Evolutionary conservation across 2,797 vertebrate species (phyloP).

Genomic region (Accipiter minullus): DNA sequence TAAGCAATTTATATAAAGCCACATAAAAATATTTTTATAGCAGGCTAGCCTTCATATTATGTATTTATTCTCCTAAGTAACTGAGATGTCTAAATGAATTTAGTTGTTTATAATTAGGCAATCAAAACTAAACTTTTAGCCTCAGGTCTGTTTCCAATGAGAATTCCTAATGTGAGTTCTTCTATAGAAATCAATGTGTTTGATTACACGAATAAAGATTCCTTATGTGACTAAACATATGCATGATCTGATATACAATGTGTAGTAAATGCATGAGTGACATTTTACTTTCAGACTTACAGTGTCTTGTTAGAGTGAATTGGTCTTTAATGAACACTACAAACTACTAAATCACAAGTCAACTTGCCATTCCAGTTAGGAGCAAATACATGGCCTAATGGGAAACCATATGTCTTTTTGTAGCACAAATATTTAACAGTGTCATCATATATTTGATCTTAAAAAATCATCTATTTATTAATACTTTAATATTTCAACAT

Average conservation of each 20-base stretch:
- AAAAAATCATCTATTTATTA: conserved; percentile 69
- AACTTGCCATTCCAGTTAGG: conserved; percentile 23
- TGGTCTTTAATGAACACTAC: conserved; percentile 25
- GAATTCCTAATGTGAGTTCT: conserved; percentile 19
- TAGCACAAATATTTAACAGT: conserved; percentile 55
- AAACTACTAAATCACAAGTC: conserved; percentile 5
- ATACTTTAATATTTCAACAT: background rate
- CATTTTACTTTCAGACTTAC: background rate
- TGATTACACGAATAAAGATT: background rate
- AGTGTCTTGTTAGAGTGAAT: background rate
- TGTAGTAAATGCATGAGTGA: background rate
- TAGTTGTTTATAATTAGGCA: background rate
- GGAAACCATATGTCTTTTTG: background rate
- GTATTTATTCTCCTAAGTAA: conserved; percentile 8
- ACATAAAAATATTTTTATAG: conserved; percentile 44
- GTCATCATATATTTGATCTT: conserved; percentile 14
- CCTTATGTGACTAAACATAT: background rate
- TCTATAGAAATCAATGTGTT: background rate
- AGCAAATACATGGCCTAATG: conserved; percentile 14
- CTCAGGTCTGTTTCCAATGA: background rate
- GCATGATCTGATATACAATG: background rate
- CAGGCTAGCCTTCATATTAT: background rate
- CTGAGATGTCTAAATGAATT: background rate
- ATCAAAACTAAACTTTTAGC: background rate
- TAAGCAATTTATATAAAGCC: conserved; percentile 13